Conservation (phyloP, 2,797 vertebrate species). For the Hyperoplus lanceolatus region DNA sequence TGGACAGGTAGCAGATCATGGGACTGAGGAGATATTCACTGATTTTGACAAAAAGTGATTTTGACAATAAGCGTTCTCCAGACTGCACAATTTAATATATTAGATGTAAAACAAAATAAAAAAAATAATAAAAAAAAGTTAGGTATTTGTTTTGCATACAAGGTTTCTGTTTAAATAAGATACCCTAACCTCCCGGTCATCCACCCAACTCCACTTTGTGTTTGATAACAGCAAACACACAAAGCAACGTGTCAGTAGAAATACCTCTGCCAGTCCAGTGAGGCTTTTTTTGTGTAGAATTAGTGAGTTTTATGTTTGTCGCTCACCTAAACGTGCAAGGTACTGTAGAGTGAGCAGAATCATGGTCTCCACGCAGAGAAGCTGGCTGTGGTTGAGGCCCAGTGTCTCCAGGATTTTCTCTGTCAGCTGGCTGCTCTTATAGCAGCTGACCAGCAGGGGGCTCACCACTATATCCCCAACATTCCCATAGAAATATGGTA, state of each 20-base stretch:
- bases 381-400: conserved; percentile 90
- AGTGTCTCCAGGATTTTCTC: conserved; percentile 90
- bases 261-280: background rate
- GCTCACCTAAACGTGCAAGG: conserved; percentile 94
- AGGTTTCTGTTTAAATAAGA: conserved; percentile 19
- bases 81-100: too few species aligned
- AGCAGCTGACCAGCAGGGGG: conserved; percentile 97
- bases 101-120: background rate
- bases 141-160: background rate
- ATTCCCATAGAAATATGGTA: conserved; percentile 99
- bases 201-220: background rate
- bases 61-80: too few species aligned
- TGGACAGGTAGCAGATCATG: too few species aligned
- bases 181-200: conserved; percentile 2
- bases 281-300: background rate
- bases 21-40: too few species aligned
- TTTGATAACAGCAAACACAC: background rate
- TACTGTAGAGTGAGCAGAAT: conserved; percentile 97
- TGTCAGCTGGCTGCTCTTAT: conserved; percentile 92
- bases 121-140: background rate
- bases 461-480: conserved; percentile 98
- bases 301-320: background rate
- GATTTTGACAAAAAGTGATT: too few species aligned
- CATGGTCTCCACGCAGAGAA: conserved; percentile 94
- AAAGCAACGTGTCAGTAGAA: background rate